Base-by-base conservation (phyloP, 2,888 invertebrate species). In the Cheilosia vulpina region DNA sequence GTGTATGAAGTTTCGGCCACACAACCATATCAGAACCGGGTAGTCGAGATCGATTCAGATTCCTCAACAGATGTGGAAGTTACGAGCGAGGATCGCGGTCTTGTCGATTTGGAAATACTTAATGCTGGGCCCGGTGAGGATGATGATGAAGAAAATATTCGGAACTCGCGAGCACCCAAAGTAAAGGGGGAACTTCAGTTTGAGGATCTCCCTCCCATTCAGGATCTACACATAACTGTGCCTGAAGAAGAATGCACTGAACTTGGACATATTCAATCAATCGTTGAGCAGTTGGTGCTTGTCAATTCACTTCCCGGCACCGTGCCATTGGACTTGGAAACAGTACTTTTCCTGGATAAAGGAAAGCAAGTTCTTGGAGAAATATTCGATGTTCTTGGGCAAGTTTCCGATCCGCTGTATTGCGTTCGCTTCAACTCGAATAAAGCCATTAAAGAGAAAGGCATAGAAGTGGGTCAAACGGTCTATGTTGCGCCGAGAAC, bases 321-420 rank as follows among this genome's bases (percentile, higher is more conserved):
- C 19, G 96, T 97, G 58, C 95, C 97, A 0, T 94, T 98, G 71
- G 96, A 98, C 93, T 92, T 98, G 87, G 98, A 98, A 87, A 96
- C 97, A 0, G 94, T 98, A 15, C 92, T 99, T 69, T 99, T 99
- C 91, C 90, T 97, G 79, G 96, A 97, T 15, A 94, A 95, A 88
- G 96, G 97, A 4, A 94, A 95, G 83, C 94, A 94, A 88, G 94
- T 96, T 11, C 92, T 97, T 4, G 91, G 91, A 0, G 94, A 95
- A 91, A 95, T 98, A 62, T 98, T 97, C 92, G 99, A 99, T 93
- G 97, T 98, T 0, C 95, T 98, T 90, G 98, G 99, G 15, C 96
- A 95, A 63, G 96, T 98, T 0, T 93, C 94, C 0, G 95, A 96
- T 88, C 98, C 99, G 0, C 94, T 96, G 88, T 99, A 99, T 92